phyloP scores from a whole-genome alignment of 2,797 vertebrate genomes.

The Melanotaenia boesemani region DNA sequence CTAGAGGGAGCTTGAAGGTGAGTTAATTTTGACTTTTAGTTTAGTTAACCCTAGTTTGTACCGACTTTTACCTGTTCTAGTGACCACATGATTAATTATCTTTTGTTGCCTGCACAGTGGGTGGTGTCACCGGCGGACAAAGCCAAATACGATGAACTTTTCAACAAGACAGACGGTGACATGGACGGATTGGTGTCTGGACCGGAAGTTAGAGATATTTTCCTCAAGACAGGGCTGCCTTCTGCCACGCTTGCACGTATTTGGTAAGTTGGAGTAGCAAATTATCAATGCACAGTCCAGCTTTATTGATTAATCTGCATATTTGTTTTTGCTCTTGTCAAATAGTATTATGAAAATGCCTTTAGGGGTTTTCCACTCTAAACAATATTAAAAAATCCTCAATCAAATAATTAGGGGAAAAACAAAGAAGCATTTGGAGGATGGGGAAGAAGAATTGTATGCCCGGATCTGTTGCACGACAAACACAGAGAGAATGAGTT shows the following conservation, averaged over 20 bases:
- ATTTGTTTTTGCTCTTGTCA: background rate
- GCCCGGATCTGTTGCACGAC: background rate
- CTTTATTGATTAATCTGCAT: background rate
- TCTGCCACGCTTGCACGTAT: conserved; percentile 93
- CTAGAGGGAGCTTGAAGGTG: conserved; percentile 52
- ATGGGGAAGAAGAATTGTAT: background rate
- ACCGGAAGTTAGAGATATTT: conserved; percentile 94
- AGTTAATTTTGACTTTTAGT: conserved; percentile 14
- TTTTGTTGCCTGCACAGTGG: conserved; percentile 84
- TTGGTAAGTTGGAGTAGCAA: conserved; percentile 84
- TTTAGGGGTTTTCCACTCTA: background rate
- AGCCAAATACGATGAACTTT: conserved; percentile 95
- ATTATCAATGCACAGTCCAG: background rate
- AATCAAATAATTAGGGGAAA: background rate
- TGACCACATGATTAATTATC: background rate
- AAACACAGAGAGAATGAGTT: background rate
- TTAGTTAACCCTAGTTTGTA: background rate
- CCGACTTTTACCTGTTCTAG: background rate
- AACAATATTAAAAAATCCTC: background rate
- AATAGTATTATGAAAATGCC: background rate
- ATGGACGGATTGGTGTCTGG: conserved; percentile 97
- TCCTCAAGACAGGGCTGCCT: conserved; percentile 95
- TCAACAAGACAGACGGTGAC: conserved; percentile 93
- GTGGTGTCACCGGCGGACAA: conserved; percentile 93
- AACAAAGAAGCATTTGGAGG: background rate